phyloP scores from a whole-genome alignment of 2,888 invertebrate genomes.

The Rapana venosa region DNA sequence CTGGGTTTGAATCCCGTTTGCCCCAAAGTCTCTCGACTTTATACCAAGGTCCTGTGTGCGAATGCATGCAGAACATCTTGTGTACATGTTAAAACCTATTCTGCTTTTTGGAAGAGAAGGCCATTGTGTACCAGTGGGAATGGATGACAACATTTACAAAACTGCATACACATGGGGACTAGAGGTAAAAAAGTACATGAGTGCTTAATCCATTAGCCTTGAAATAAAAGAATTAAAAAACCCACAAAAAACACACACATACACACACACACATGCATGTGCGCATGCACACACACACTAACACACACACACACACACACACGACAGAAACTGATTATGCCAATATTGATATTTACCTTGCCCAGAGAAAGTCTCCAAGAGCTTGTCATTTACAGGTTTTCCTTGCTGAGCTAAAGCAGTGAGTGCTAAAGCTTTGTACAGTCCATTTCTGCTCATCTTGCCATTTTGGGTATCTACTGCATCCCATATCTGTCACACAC shows the following conservation, averaged over 20 bases:
- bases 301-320: neutral
- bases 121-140: too few relatives aligned
- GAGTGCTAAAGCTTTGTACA: constrained; percentile 78
- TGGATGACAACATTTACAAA: too few relatives aligned
- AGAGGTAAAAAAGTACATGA: too few relatives aligned
- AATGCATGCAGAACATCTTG: too few relatives aligned
- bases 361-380: constrained; percentile 76
- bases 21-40: too few relatives aligned
- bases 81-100: too few relatives aligned
- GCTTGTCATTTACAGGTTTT: constrained; percentile 76
- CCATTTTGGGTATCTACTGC: constrained; percentile 76
- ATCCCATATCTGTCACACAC: constrained; percentile 77
- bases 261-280: neutral
- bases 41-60: too few relatives aligned
- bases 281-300: neutral
- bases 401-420: constrained; percentile 79
- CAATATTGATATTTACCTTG: constrained; percentile 66
- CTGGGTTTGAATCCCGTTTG: too few relatives aligned
- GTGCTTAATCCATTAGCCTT: too few relatives aligned
- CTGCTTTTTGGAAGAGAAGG: too few relatives aligned
- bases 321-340: neutral
- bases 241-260: neutral
- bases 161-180: too few relatives aligned
- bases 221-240: too few relatives aligned
- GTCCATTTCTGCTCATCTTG: constrained; percentile 74